These are phyloP conservation scores for Caerostris darwini DNA, from an alignment of 1,140 invertebrate species.

Conservation along the genomic window DNA sequence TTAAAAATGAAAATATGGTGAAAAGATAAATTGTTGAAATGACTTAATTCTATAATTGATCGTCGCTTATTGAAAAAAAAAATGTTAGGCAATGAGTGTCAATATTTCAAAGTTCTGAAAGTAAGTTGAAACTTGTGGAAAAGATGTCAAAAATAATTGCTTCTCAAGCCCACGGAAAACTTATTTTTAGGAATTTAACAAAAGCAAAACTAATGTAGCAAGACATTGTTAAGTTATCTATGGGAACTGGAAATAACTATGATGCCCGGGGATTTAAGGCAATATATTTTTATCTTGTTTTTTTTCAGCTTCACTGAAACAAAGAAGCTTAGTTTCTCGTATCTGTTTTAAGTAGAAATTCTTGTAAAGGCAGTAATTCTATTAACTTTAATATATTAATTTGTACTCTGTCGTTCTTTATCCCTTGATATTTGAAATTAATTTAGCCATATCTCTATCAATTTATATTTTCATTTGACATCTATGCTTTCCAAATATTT, in stretches of 20 bases:
- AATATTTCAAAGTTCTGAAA: not conserved
- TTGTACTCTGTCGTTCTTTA: not conserved
- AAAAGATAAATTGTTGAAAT: too few relatives aligned
- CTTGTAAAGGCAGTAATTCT: not conserved
- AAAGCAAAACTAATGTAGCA: constrained; percentile 7
- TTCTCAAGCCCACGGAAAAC: not conserved
- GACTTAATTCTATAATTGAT: not conserved
- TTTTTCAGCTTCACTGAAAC: not conserved
- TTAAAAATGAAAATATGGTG: too few relatives aligned
- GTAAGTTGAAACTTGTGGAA: constrained; percentile 18
- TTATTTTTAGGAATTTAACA: not conserved
- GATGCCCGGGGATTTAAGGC: not conserved
- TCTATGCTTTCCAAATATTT: not conserved
- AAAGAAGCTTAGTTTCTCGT: constrained; percentile 13
- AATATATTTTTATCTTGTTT: not conserved
- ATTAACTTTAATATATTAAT: constrained; percentile 15
- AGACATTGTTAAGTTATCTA: constrained; percentile 3
- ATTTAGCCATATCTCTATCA: not conserved
- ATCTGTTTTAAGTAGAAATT: constrained; percentile 9
- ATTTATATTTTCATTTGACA: not conserved
- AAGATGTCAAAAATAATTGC: constrained; percentile 25
- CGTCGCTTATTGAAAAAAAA: not conserved
- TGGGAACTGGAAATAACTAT: not conserved
- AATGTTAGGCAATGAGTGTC: not conserved
- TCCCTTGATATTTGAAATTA: not conserved